A percentile compares a stretch with the other conserved stretches of the same genome.
These are phyloP conservation scores for Cistogaster globosa DNA, from an alignment of 2,888 invertebrate genomes.

Conservation along the genomic window DNA sequence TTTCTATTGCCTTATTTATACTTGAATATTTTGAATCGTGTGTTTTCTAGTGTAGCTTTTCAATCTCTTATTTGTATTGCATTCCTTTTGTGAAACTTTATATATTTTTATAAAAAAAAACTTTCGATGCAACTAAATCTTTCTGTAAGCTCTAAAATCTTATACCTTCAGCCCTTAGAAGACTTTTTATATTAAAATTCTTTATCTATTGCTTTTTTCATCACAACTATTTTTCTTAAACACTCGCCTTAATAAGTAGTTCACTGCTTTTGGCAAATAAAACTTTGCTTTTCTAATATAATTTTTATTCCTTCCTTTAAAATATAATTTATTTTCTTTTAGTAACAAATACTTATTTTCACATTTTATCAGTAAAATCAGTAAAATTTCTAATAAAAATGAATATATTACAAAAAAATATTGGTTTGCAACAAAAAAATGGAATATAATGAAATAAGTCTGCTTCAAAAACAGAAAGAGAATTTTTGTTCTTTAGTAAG, in stretches of 20 bases:
- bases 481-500: background rate
- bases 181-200: conserved; percentile 40
- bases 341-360: conserved; percentile 39
- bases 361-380: conserved; percentile 73
- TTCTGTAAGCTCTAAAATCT: conserved; percentile 36
- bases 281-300: conserved; percentile 59
- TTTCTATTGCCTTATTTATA: conserved; percentile 48
- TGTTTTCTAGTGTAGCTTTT: conserved; percentile 51
- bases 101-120: conserved; percentile 33
- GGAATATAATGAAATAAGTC: conserved; percentile 61
- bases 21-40: conserved; percentile 41
- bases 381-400: conserved; percentile 74
- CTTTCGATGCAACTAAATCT: conserved; percentile 44
- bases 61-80: conserved; percentile 46
- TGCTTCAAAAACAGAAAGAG: background rate
- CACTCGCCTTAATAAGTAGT: conserved; percentile 56
- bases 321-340: conserved; percentile 45
- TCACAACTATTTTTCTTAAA: conserved; percentile 58
- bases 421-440: conserved; percentile 4
- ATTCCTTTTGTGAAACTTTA: conserved; percentile 48
- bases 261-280: conserved; percentile 64
- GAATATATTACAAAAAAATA: conserved; percentile 38
- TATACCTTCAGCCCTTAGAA: conserved; percentile 40
- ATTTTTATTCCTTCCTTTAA: conserved; percentile 58
- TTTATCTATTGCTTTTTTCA: conserved; percentile 54